Evolutionary conservation across 2,113 vertebrate genomes (phyloP).

Genomic region (Glareola pratincola): DNA sequence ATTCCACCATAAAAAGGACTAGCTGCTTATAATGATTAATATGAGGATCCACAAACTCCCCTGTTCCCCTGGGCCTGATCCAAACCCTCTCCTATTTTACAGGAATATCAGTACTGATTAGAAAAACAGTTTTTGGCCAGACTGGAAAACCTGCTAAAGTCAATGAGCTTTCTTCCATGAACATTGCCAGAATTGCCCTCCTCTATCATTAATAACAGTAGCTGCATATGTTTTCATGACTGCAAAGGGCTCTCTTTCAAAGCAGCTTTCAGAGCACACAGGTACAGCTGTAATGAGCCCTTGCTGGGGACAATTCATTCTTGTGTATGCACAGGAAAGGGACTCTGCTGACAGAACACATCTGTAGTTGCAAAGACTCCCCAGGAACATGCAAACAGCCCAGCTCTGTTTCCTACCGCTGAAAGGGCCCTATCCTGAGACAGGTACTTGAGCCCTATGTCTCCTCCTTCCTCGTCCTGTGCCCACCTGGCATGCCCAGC

Average conservation of each 20-base stretch:
- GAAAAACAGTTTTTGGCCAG: not conserved
- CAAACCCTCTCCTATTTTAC: not conserved
- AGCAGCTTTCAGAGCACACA: not conserved
- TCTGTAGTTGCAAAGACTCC: not conserved
- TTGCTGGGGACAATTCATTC: not conserved
- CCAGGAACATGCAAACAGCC: not conserved
- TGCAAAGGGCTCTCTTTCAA: not conserved
- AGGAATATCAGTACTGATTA: not conserved
- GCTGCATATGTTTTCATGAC: not conserved
- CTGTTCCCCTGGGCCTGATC: not conserved
- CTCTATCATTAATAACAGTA: not conserved
- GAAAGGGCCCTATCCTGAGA: not conserved
- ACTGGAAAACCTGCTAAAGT: not conserved
- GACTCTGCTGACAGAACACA: not conserved
- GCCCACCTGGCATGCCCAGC: not conserved
- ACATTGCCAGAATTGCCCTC: not conserved
- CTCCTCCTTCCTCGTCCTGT: not conserved
- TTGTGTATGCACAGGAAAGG: not conserved
- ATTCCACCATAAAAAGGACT: not conserved
- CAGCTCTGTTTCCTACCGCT: not conserved
- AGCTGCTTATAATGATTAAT: not conserved
- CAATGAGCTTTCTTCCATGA: not conserved
- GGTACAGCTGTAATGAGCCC: not conserved
- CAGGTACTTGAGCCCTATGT: fast-evolving
- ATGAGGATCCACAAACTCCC: not conserved